phyloP scores from a whole-genome alignment of 2,888 invertebrate species.

The Cyclophora albipunctata region DNA sequence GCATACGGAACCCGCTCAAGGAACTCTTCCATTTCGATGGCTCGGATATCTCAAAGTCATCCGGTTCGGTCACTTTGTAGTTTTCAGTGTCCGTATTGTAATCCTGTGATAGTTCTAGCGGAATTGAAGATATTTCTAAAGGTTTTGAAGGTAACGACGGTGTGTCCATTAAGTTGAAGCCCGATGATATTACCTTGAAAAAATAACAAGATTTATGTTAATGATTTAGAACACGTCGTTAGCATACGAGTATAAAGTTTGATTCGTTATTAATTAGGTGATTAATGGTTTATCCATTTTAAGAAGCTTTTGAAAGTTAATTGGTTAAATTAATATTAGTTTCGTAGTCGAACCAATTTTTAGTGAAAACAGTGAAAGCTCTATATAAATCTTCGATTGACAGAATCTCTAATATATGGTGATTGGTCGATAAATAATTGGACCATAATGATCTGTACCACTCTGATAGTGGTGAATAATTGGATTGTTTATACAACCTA shows the following conservation, averaged over 20 bases:
- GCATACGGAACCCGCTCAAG: slow-evolving; percentile 79
- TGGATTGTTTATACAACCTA: no score
- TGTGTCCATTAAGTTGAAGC: slow-evolving; percentile 52
- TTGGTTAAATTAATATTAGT: no score
- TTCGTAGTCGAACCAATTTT: no score
- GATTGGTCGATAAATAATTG: no score
- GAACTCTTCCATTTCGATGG: slow-evolving; percentile 81
- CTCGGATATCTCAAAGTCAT: slow-evolving; percentile 72
- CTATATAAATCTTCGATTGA: no score
- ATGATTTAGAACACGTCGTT: slow-evolving; percentile 1
- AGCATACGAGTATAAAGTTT: not conserved
- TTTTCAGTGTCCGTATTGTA: slow-evolving; percentile 45
- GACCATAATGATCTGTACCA: no score
- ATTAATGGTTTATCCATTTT: not conserved
- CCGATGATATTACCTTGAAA: slow-evolving; percentile 65
- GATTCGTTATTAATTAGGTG: not conserved
- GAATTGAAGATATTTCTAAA: slow-evolving; percentile 62
- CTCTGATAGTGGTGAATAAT: no score
- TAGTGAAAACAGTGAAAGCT: no score
- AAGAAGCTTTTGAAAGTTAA: no score
- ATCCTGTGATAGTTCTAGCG: slow-evolving; percentile 50
- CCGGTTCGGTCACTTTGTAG: slow-evolving; percentile 71
- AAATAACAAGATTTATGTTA: not conserved
- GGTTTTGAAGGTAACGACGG: slow-evolving; percentile 49
- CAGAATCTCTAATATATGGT: no score